phyloP scores from a whole-genome alignment of 2,888 invertebrate species.

The Eubasilissa splendida region DNA sequence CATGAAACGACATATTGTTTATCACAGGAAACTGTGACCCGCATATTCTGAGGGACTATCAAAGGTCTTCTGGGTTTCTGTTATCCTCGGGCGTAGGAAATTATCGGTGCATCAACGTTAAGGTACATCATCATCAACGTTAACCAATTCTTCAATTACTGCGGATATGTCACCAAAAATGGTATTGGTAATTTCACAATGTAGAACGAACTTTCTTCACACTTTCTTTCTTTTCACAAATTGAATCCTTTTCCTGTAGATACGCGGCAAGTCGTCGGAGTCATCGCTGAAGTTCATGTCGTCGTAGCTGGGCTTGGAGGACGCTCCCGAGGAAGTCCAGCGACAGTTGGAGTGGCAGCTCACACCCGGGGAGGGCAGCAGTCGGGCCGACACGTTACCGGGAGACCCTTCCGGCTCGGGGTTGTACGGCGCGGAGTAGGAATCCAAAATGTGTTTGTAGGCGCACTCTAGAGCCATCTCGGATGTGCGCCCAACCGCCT shows the following conservation, averaged over 20 bases:
- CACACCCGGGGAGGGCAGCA: constrained; percentile 35
- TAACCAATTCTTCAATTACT: not conserved
- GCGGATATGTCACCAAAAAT: not conserved
- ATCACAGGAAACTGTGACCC: constrained; percentile 23
- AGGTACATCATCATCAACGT: not conserved
- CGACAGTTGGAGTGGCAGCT: constrained; percentile 56
- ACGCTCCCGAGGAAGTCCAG: constrained; percentile 55
- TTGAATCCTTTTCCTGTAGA: constrained; percentile 53
- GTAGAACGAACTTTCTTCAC: constrained; percentile 12
- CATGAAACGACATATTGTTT: constrained; percentile 4
- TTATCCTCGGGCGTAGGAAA: not conserved
- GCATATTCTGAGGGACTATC: constrained; percentile 25
- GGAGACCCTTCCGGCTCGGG: not conserved
- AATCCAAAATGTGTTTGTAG: constrained; percentile 71
- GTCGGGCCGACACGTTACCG: not conserved
- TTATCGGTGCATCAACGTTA: not conserved
- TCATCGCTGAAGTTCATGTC: constrained; percentile 46
- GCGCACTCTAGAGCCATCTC: constrained; percentile 68
- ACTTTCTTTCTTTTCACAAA: constrained; percentile 54
- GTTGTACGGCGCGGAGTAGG: constrained; percentile 62
- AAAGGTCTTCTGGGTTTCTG: constrained; percentile 21
- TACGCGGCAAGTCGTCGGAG: constrained; percentile 29
- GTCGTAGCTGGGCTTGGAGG: constrained; percentile 47
- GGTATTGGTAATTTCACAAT: too few species aligned
- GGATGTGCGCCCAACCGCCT: constrained; percentile 67